Evolutionary conservation across 1,140 invertebrate species (phyloP), one percentile per base, ranked within the genome.

Genomic region (Caenorhabditis brenneri): DNA sequence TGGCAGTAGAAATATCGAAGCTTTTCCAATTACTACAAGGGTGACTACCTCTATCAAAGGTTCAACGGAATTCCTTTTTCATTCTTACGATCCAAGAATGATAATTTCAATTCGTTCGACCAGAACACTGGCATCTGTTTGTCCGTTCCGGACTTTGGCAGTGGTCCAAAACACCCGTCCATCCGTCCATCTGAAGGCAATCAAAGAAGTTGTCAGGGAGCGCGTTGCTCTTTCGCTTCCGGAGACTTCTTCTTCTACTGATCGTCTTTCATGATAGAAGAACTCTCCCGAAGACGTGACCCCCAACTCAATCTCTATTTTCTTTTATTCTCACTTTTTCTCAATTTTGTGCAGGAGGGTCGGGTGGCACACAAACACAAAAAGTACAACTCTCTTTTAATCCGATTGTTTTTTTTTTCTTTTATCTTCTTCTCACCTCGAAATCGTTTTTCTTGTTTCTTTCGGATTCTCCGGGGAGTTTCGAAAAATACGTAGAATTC

Each of bases 191-290:
- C 58, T 65, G 58, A 19, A 36, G 58, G 29, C 58, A 65, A 65
- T 65, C 58, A 65, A 65, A 65, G 58, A 65, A 65, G 58, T 65
- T 65, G 58, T 65, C 29, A 33, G 29, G 31, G 58, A 55, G 53
- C 53, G 22, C 53, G 53, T 65, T 65, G 58, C 58, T 65, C 58
- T 65, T 65, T 65, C 58, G 58, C 58, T 65, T 65, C 58, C 58
- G 58, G 58, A 33, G 65, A 24, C 36, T 42, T 42, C 36, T 31
- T n/a, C n/a, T 10, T n/a, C 22, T 42, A 42, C 36, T 74, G 65
- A 74, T 74, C 65, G 33, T 31, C 24, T 22, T 74, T 36, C 7
- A 74, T 74, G 65, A 74, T 74, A 74, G 33, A 74, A 39, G 65
- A 74, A 65, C 31, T 33, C 48, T n/a, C 24, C 15, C 9, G 36